Conservation (phyloP, 2,113 vertebrate genomes). For the Andinoacara biseriatus region DNA sequence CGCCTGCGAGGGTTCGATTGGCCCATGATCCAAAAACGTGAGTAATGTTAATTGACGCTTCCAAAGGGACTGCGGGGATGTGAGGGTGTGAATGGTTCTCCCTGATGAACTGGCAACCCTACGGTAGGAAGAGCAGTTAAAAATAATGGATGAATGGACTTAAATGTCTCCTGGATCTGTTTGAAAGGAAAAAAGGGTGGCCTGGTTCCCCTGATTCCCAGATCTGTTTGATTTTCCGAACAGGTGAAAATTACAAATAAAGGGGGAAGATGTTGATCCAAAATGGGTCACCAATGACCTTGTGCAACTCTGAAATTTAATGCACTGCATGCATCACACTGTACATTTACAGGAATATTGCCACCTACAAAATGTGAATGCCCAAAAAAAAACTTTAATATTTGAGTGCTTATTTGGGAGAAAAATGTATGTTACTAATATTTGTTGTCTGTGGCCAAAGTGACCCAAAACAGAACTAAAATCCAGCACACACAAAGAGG, state of each 20-base stretch:
- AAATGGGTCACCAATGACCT: no score
- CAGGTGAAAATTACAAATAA: no score
- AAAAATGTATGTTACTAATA: no score
- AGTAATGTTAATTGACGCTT: background rate
- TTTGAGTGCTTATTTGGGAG: no score
- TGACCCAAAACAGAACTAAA: background rate
- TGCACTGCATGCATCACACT: background rate
- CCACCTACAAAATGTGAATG: background rate
- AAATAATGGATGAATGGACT: background rate
- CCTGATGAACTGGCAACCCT: background rate
- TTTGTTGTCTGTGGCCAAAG: background rate
- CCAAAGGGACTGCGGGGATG: background rate
- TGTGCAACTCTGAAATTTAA: no score
- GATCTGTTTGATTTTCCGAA: no score
- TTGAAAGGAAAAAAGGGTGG: background rate
- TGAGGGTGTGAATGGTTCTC: background rate
- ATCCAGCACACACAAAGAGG: background rate
- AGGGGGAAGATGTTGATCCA: no score
- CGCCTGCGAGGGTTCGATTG: background rate
- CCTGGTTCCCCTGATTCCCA: background rate
- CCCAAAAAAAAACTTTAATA: background rate
- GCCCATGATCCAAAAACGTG: background rate
- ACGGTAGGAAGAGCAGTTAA: background rate
- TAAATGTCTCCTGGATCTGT: background rate
- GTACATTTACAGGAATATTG: background rate